Evolutionary conservation across 2,113 vertebrate species (phyloP).

Genomic region (Tenrec ecaudatus): DNA sequence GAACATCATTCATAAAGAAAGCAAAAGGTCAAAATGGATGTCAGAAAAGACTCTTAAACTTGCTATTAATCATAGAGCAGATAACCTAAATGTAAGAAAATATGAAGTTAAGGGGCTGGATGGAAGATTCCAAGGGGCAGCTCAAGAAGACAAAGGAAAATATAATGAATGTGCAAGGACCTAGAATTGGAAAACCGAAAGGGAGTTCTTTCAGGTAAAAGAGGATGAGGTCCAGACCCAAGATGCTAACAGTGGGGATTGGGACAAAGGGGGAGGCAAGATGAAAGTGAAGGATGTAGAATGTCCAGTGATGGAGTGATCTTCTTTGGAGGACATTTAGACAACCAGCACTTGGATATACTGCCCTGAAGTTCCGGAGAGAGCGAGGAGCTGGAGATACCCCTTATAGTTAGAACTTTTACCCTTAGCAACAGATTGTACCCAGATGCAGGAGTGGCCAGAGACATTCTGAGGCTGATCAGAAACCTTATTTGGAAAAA

Average conservation of each 20-base stretch:
- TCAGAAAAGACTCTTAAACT: too few relatives aligned
- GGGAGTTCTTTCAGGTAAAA: neutral
- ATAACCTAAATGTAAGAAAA: too few relatives aligned
- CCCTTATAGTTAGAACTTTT: neutral
- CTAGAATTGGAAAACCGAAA: too few relatives aligned
- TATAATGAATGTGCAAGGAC: too few relatives aligned
- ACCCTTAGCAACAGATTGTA: neutral
- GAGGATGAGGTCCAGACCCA: neutral
- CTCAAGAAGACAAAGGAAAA: too few relatives aligned
- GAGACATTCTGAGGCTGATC: neutral
- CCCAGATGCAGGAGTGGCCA: neutral
- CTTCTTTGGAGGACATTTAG: neutral
- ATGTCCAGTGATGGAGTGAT: fast-evolving
- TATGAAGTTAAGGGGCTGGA: too few relatives aligned
- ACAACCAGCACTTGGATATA: neutral
- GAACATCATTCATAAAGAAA: too few relatives aligned
- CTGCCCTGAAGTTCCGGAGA: neutral
- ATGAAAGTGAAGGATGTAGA: neutral
- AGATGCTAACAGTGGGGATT: too few relatives aligned
- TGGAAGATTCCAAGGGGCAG: too few relatives aligned
- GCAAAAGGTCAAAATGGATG: too few relatives aligned
- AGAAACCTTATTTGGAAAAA: conserved; percentile 8
- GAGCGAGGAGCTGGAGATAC: neutral
- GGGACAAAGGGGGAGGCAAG: neutral
- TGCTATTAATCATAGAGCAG: too few relatives aligned